Evolutionary conservation across 2,797 vertebrate species (phyloP), one percentile per base, ranked within the genome.

Genomic region (Peromyscus attwateri): DNA sequence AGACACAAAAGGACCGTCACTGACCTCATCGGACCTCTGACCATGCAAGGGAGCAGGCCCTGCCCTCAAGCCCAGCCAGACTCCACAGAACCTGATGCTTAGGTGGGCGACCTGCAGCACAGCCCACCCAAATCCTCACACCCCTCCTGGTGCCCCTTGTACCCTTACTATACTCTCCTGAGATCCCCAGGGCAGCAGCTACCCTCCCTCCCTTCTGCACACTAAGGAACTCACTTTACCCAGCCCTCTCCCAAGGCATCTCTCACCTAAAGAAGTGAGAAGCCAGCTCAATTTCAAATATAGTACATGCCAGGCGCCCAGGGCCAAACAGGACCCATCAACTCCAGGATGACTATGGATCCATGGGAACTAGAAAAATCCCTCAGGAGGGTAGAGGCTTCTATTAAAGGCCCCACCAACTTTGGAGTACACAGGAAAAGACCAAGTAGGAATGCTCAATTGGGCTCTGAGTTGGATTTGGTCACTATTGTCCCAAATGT

Each of bases 21-120:
- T 21, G 34, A 19, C 80, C 43, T 71, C 40, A 0, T 0, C 0
- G 16, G 16, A 37, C 29, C 75, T 66, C 43, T 3, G 7, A 12
- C 2, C 0, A 1, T 5, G 25, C 2, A 6, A 21, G 52, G 25
- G 71, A 84, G 40, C 23, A 31, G 46, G 34, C 31, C 76, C 6
- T 52, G 60, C 9, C 62, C 52, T 57, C 34, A 1, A 16, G 29
- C 46, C 40, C 55, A 57, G n/a, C 21, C 19, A 23, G 1, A 46
- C 2, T 6, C 49, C 0, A 40, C 37, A 64, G 66, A 93, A 60
- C 23, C 43, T 16, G 7, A 52, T 9, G 29, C 21, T 43, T 0
- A 4, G 73, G 34, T 17, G 19, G 64, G 9, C 29, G 6, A 49
- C 0, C 0, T 0, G 0, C 8, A 4, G 0, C 11, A 7, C 52